Evolutionary conservation across 2,888 invertebrate species (phyloP), one percentile per base, ranked within the genome.

Genomic region (Linnaemya vulpina): DNA sequence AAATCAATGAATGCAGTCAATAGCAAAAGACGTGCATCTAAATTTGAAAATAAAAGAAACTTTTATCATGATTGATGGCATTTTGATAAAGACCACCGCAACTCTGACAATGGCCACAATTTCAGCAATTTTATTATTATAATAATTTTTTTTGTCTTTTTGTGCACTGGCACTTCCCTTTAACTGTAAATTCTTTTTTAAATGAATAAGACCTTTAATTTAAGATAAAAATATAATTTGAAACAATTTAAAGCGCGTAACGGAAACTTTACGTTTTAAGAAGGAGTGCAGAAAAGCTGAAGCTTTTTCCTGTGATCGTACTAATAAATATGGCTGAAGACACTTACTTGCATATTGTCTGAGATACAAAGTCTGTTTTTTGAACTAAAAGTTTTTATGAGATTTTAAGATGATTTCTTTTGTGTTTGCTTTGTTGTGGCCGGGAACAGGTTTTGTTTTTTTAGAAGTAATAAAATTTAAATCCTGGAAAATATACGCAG

Each of bases 1-100:
- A 90, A 91, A 88, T 91, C 90, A 91, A 90, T 90, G 91, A 91
- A 89, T 90, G 87, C 87, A 86, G 82, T 88, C 89, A 87, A 79
- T 77, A 87, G 86, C 89, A 86, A 87, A 89, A 89, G 88, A 89
- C 79, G 60, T 63, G 80, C 82, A 74, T 60, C 49, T 58, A 60
- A 74, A 83, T 38, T 68, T 38, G 68, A 62, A 55, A 55, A 83
- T 51, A 83, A 73, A 70, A 53, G n/a, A 63, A 68, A 38, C 20
- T n/a, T 51, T 62, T 38, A 13, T 43, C 60, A 78, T 85, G 85
- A 85, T 85, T 85, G 82, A 85, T 85, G 85, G 82, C 70, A 85
- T 71, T 85, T 82, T 85, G 70, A 85, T 85, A 67, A 81, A 75
- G 82, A 81, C 76, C 80, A 85, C 81, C 71, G 49, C 71, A 63